Evolutionary conservation across 2,888 invertebrate genomes (phyloP).

Genomic region (Mesochorus sp.): DNA sequence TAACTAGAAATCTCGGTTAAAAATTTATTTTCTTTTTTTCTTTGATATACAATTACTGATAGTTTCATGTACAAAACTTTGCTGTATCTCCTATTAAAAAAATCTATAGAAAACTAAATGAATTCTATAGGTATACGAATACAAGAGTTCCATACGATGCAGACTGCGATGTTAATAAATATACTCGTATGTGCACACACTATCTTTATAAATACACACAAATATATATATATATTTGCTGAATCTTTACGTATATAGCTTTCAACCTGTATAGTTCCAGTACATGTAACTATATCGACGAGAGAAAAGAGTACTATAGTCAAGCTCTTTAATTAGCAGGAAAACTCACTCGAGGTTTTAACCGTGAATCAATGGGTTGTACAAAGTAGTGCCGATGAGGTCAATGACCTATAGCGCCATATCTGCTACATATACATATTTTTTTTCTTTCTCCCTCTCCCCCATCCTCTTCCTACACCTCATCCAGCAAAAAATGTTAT

Average conservation of each 20-base stretch:
- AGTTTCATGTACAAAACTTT: background rate
- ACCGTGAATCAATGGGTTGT: slow-evolving; percentile 70
- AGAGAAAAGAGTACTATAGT: slow-evolving; percentile 17
- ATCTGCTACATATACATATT: slow-evolving; percentile 2
- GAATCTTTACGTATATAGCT: slow-evolving; percentile 12
- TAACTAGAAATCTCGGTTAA: too few species aligned
- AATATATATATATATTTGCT: slow-evolving; percentile 13
- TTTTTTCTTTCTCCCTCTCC: background rate
- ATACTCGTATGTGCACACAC: too few species aligned
- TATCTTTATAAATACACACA: too few species aligned
- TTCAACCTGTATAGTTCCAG: slow-evolving; percentile 28
- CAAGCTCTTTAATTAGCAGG: slow-evolving; percentile 60
- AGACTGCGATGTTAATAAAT: slow-evolving; percentile 23
- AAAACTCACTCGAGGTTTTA: slow-evolving; percentile 64
- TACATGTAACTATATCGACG: slow-evolving; percentile 23
- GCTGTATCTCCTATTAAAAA: background rate
- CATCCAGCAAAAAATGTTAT: slow-evolving; percentile 38
- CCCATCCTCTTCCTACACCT: background rate
- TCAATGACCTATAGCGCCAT: slow-evolving; percentile 64
- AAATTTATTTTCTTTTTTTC: too few species aligned
- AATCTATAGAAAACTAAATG: slow-evolving; percentile 11
- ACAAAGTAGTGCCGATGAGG: slow-evolving; percentile 68
- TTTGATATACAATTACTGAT: too few species aligned
- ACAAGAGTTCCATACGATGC: background rate
- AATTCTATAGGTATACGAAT: slow-evolving; percentile 12